These are phyloP conservation scores for Fissipunctia ypsillon DNA, from an alignment of 2,888 invertebrate genomes.

Conservation along the genomic window DNA sequence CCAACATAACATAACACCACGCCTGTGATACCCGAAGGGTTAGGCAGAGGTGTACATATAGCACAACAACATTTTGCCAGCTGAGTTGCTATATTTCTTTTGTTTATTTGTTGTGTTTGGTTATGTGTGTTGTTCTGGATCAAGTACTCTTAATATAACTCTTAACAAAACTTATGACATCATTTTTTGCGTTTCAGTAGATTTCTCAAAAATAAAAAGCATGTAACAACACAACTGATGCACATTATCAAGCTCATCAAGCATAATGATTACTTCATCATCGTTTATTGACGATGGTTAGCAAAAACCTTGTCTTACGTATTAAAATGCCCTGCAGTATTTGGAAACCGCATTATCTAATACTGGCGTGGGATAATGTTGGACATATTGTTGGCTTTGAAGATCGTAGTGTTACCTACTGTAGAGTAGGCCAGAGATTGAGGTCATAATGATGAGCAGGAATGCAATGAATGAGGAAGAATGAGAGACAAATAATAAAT, in stretches of 20 bases:
- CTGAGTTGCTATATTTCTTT: background rate
- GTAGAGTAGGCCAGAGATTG: background rate
- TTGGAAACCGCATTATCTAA: slow-evolving; percentile 55
- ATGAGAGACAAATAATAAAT: background rate
- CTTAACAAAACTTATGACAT: background rate
- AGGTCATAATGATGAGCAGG: background rate
- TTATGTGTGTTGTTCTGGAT: background rate
- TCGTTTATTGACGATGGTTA: slow-evolving; percentile 1
- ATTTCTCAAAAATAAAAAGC: background rate
- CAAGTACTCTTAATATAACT: background rate
- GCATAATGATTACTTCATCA: background rate
- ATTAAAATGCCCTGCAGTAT: background rate
- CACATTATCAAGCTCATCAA: background rate
- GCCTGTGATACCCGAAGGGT: no score
- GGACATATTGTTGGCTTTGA: slow-evolving; percentile 14
- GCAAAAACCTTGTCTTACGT: slow-evolving; percentile 46
- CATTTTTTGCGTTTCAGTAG: no score
- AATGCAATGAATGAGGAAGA: background rate
- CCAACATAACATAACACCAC: no score
- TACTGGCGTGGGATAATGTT: slow-evolving; percentile 44
- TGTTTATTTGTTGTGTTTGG: background rate
- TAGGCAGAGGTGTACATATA: background rate
- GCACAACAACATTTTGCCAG: background rate
- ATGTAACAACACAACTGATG: background rate
- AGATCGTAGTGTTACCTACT: background rate